Conservation (phyloP, 1,140 invertebrate species). For the Metopolophium dirhodum region DNA sequence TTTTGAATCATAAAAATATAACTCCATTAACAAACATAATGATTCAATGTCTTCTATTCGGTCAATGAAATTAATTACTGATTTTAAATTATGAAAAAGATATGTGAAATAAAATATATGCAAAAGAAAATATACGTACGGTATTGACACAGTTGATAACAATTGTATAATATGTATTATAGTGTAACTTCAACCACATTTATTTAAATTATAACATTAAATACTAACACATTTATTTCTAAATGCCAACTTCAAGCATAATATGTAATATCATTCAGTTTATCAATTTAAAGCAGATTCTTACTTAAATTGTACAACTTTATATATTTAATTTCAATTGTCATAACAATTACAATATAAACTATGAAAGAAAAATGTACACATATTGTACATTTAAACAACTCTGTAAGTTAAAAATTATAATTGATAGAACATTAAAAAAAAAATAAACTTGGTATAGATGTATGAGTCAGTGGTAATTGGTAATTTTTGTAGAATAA, state of each 20-base stretch:
- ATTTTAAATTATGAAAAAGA: not conserved
- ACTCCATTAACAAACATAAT: not conserved
- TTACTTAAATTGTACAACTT: not conserved
- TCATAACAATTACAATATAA: not conserved
- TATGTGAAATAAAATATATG: not conserved
- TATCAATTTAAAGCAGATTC: not conserved
- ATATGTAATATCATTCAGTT: not conserved
- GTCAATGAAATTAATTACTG: not conserved
- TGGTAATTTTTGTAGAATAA: not conserved
- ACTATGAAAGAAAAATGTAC: not conserved
- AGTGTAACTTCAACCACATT: not conserved
- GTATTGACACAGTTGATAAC: slow-evolving; percentile 14
- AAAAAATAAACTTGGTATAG: not conserved
- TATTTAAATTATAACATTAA: not conserved
- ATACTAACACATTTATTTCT: not conserved
- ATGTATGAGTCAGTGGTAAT: not conserved
- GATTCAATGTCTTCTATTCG: not conserved
- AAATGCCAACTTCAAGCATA: not conserved
- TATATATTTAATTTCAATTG: not conserved
- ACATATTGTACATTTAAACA: not conserved
- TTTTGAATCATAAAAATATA: not conserved
- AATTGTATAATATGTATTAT: not conserved
- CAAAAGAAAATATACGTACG: not conserved
- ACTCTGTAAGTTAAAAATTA: slow-evolving; percentile 22
- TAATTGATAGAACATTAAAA: not conserved